phyloP scores from a whole-genome alignment of 1,140 invertebrate species.

The Brachionus rubens region DNA sequence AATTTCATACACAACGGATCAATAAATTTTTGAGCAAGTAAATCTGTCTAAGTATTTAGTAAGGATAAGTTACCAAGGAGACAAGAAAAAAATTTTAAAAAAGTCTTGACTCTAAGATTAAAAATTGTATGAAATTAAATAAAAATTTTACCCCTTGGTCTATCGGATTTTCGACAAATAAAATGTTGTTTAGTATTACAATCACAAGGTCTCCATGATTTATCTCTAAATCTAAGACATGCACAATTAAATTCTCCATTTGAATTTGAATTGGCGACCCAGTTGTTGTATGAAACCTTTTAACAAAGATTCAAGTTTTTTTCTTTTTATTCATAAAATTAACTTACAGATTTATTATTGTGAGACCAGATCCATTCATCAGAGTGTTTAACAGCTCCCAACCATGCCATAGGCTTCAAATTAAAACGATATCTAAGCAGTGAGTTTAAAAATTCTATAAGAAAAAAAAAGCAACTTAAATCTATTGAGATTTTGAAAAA shows the following conservation, averaged over 20 bases:
- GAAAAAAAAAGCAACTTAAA: not conserved
- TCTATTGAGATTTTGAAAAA: not conserved
- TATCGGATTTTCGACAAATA: slow-evolving; percentile 7
- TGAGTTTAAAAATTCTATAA: not conserved
- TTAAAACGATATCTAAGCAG: slow-evolving; percentile 4
- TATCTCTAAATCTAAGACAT: not conserved
- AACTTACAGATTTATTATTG: not conserved
- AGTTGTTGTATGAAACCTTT: not conserved
- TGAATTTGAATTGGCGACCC: not conserved
- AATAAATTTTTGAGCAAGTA: no score
- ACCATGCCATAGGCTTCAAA: slow-evolving; percentile 16
- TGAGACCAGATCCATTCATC: not conserved
- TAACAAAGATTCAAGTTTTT: no score
- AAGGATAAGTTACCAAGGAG: no score
- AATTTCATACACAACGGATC: no score
- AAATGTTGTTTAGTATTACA: slow-evolving; percentile 5
- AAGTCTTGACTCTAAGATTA: not conserved
- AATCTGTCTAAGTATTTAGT: no score
- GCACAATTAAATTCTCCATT: not conserved
- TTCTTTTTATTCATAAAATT: not conserved
- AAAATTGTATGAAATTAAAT: not conserved
- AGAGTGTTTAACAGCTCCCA: not conserved
- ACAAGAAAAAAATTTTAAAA: no score
- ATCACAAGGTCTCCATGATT: not conserved
- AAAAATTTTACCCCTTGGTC: not conserved